Percentiles rank a stretch among this genome's conserved stretches.
These are phyloP conservation scores for Macrotis lagotis DNA, from an alignment of 2,113 vertebrate species.

Conservation along the genomic window DNA sequence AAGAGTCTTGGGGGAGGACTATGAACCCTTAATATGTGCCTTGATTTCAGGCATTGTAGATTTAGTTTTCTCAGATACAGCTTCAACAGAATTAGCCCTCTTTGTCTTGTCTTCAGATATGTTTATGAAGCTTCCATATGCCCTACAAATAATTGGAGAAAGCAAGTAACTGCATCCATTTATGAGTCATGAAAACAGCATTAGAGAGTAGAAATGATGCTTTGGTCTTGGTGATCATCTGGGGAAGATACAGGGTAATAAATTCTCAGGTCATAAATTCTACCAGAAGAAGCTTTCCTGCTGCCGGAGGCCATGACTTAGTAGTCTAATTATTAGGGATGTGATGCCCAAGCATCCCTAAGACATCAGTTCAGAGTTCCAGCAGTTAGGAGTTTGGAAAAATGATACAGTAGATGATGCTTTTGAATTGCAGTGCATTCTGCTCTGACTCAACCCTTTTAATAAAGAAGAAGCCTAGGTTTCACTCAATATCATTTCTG, in stretches of 20 bases:
- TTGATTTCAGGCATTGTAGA: not conserved
- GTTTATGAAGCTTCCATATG: conserved; percentile 52
- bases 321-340: conserved; percentile 53
- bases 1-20: not conserved
- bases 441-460: not conserved
- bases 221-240: not conserved
- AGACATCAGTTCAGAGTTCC: not conserved
- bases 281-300: conserved; percentile 19
- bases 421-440: not conserved
- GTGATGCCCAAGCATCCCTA: not conserved
- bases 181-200: not conserved
- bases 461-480: not conserved
- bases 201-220: not conserved
- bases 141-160: conserved; percentile 51
- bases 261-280: conserved; percentile 64
- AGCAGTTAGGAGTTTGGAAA: not conserved
- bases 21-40: not conserved
- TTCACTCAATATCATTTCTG: conserved; percentile 5
- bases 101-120: conserved; percentile 10
- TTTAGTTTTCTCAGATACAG: not conserved
- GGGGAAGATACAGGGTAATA: conserved; percentile 38
- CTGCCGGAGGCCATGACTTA: conserved; percentile 62
- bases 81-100: conserved; percentile 42
- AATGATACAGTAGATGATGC: not conserved
- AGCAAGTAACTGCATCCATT: conserved; percentile 15